A percentile compares a stretch with the other conserved stretches of the same genome.
Conservation (phyloP, 2,888 invertebrate species). For the Heteromyza rotundicornis region DNA sequence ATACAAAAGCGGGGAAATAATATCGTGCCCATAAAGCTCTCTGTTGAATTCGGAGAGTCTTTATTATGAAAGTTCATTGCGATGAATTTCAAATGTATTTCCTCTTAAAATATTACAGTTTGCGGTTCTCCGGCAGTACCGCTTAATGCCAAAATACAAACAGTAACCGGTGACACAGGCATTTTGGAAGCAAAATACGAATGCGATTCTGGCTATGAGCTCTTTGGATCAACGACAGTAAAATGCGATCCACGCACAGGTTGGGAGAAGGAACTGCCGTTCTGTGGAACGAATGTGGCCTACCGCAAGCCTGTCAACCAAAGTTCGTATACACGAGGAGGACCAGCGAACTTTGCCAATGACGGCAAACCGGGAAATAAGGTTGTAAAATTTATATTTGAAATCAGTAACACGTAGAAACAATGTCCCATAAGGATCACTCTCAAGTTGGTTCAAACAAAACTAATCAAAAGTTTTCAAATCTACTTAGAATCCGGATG, state of each 20-base stretch:
- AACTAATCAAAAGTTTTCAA: no score
- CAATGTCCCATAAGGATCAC: no score
- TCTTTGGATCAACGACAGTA: slow-evolving; percentile 77
- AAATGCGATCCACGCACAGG: slow-evolving; percentile 75
- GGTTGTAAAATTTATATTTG: slow-evolving; percentile 39
- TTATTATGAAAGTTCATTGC: no score
- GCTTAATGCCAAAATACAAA: slow-evolving; percentile 75
- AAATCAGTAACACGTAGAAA: no score
- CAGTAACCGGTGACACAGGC: slow-evolving; percentile 64
- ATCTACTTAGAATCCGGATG: slow-evolving; percentile 76
- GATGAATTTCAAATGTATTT: no score
- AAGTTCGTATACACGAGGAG: slow-evolving; percentile 86
- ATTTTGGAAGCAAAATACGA: slow-evolving; percentile 75
- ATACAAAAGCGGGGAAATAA: no score
- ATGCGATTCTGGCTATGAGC: slow-evolving; percentile 88
- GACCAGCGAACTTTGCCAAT: slow-evolving; percentile 82
- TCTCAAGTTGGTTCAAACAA: no score
- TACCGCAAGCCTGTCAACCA: slow-evolving; percentile 88
- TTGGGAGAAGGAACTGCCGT: slow-evolving; percentile 83
- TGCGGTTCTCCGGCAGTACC: slow-evolving; percentile 89
- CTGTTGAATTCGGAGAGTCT: no score
- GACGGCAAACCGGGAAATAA: slow-evolving; percentile 80
- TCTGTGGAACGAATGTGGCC: slow-evolving; percentile 89
- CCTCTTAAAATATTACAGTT: slow-evolving; percentile 53
- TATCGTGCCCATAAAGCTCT: no score